phyloP scores from a whole-genome alignment of 2,113 vertebrate species.

The Scopus umbretta region DNA sequence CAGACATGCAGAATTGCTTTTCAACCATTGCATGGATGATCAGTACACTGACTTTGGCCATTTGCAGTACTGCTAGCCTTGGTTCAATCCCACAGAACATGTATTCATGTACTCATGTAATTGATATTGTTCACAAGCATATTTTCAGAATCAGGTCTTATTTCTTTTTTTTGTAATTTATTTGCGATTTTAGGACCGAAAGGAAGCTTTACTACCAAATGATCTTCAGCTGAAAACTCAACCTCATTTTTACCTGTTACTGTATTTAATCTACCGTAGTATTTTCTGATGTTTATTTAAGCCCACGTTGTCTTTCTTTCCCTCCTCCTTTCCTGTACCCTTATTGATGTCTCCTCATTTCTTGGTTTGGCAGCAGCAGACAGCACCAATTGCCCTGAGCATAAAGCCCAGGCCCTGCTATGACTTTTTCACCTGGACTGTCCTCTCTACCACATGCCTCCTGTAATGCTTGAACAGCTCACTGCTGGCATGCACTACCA shows the following conservation, averaged over 20 bases:
- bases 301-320: not conserved
- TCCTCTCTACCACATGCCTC: not conserved
- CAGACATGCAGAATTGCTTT: not conserved
- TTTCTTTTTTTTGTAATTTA: not conserved
- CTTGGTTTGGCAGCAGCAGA: not conserved
- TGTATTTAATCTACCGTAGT: not conserved
- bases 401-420: not conserved
- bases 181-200: not conserved
- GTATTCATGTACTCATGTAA: not conserved
- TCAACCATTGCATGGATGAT: not conserved
- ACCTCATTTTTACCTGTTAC: not conserved
- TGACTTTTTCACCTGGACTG: not conserved
- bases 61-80: not conserved
- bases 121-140: too few species aligned
- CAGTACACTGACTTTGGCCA: not conserved
- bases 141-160: not conserved
- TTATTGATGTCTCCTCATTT: not conserved
- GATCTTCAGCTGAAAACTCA: not conserved
- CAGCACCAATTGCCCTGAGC: accelerated
- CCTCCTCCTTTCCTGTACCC: not conserved
- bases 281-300: not conserved
- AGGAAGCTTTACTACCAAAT: not conserved
- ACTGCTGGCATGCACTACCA: not conserved
- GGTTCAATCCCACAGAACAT: not conserved
- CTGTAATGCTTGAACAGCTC: not conserved